Evolutionary conservation across 2,113 vertebrate genomes (phyloP).

Genomic region (Sminthopsis crassicaudata): DNA sequence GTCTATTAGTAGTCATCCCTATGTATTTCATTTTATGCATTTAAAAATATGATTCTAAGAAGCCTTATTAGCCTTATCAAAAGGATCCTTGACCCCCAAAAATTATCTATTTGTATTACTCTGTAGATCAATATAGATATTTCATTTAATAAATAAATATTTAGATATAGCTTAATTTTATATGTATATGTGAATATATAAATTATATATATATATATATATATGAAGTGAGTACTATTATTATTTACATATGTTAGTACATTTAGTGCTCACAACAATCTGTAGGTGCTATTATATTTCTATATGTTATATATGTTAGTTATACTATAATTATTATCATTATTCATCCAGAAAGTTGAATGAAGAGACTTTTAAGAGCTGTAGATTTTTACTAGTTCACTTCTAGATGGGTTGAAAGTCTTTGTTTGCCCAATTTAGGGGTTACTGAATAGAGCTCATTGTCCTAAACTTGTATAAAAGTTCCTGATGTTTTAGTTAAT

Average conservation of each 20-base stretch:
- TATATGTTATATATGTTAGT: too few species aligned
- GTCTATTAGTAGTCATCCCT: not conserved
- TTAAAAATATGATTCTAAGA: not conserved
- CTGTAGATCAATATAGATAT: too few species aligned
- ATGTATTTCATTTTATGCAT: not conserved
- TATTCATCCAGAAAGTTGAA: not conserved
- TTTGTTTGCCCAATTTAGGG: not conserved
- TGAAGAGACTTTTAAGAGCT: not conserved
- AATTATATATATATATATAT: not conserved
- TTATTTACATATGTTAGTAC: not conserved
- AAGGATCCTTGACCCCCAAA: not conserved
- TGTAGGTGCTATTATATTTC: too few species aligned
- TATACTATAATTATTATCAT: not conserved
- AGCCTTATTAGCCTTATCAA: not conserved
- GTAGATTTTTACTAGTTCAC: not conserved
- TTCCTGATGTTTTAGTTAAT: not conserved
- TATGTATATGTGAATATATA: too few species aligned
- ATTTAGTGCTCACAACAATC: not conserved
- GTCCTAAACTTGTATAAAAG: not conserved
- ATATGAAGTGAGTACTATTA: not conserved
- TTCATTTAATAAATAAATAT: too few species aligned
- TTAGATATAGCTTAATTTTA: not conserved
- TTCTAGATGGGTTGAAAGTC: not conserved
- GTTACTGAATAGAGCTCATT: not conserved
- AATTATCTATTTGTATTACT: too few species aligned